phyloP scores from a whole-genome alignment of 2,888 invertebrate genomes.

The Calliphora vomitoria region DNA sequence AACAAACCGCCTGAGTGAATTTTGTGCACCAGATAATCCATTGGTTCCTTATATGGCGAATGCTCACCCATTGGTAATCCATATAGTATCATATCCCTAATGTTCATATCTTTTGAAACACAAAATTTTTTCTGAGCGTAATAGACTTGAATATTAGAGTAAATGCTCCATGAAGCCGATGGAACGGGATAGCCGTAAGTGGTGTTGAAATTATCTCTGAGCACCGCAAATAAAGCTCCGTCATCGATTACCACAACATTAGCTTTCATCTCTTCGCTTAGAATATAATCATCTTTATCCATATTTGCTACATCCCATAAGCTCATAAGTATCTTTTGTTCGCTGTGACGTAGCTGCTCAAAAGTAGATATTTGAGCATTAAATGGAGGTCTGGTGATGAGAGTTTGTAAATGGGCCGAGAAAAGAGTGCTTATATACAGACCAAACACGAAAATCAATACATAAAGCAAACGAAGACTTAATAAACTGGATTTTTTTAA shows the following conservation, averaged over 20 bases:
- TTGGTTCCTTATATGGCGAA: conserved; percentile 37
- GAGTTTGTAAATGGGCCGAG: conserved; percentile 62
- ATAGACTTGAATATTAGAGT: conserved; percentile 25
- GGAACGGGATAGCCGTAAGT: conserved; percentile 53
- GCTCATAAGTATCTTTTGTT: background rate
- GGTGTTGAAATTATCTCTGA: conserved; percentile 48
- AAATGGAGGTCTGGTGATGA: conserved; percentile 62
- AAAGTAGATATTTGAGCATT: background rate
- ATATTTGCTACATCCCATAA: background rate
- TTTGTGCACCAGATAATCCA: conserved; percentile 45
- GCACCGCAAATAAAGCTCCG: background rate
- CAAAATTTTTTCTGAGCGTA: conserved; percentile 47
- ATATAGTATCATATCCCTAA: background rate
- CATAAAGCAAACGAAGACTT: conserved; percentile 40
- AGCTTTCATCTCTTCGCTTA: background rate
- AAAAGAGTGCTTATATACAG: conserved; percentile 58
- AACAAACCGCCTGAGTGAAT: conserved; percentile 50
- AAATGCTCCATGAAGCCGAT: conserved; percentile 50
- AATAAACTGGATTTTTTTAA: background rate
- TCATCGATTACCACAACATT: conserved; percentile 7
- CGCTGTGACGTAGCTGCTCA: background rate
- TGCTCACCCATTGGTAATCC: conserved; percentile 44
- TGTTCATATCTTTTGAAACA: background rate
- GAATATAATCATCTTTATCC: background rate
- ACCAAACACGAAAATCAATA: conserved; percentile 61